These are phyloP conservation scores for Slavum lentiscoides DNA, from an alignment of 2,888 invertebrate genomes.

Conservation along the genomic window DNA sequence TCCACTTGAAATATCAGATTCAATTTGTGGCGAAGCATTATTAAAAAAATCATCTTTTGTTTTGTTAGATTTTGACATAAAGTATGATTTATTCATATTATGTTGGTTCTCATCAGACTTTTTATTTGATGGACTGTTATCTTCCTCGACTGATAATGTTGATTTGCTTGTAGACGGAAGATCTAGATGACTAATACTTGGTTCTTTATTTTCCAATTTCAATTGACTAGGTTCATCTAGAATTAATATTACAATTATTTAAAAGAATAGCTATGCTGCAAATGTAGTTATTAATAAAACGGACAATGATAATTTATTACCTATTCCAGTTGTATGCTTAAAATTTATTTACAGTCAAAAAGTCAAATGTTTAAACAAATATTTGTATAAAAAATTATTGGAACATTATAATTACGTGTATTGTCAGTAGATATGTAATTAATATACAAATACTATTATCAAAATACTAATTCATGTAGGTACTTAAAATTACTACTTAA, in stretches of 20 bases:
- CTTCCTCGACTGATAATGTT: background rate
- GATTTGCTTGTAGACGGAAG: constrained; percentile 36
- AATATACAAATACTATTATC: no score
- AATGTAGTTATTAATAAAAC: background rate
- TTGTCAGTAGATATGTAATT: no score
- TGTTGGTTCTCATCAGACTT: background rate
- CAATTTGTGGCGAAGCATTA: background rate
- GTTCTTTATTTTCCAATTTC: background rate
- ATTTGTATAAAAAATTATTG: no score
- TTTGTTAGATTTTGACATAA: background rate
- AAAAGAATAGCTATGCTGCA: background rate
- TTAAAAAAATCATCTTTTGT: background rate
- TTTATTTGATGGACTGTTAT: background rate
- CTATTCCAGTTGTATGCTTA: no score
- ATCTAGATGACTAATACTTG: background rate
- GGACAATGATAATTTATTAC: background rate
- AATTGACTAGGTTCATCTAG: constrained; percentile 17
- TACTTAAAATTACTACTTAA: no score
- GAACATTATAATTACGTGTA: no score
- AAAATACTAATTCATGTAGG: no score
- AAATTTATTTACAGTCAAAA: no score
- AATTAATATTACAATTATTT: constrained; percentile 2
- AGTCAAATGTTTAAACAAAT: no score
- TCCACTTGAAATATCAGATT: constrained; percentile 11
- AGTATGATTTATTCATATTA: constrained; percentile 3